Conservation (phyloP, 2,113 vertebrate species). For the Coregonus clupeaformis region DNA sequence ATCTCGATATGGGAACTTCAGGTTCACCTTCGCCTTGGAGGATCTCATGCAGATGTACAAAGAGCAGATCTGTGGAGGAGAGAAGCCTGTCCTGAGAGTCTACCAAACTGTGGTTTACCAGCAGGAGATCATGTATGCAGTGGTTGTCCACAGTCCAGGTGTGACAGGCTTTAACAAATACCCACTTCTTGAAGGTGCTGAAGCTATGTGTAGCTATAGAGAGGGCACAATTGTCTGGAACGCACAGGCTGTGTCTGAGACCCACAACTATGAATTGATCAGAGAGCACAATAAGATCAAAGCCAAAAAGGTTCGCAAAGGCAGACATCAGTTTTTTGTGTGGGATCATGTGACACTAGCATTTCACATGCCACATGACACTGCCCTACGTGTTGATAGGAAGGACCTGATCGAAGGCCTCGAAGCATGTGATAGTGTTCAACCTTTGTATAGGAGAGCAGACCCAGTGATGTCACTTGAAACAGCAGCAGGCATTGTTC, state of each 20-base stretch:
- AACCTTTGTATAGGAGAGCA: too few relatives aligned
- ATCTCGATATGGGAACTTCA: constrained; percentile 42
- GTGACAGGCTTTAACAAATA: constrained; percentile 4
- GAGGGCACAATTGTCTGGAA: constrained; percentile 31
- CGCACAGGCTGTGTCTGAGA: constrained; percentile 37
- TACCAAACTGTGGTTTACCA: constrained; percentile 29
- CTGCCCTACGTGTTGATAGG: neutral
- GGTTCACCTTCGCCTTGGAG: constrained; percentile 20
- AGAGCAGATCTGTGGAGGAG: constrained; percentile 32
- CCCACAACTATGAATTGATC: too few relatives aligned
- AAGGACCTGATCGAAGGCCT: constrained; percentile 5
- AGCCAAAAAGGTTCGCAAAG: too few relatives aligned
- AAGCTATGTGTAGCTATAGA: constrained; percentile 7
- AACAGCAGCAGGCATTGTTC: too few relatives aligned
- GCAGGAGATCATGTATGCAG: constrained; percentile 37
- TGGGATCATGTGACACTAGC: constrained; percentile 44
- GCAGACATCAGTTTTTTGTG: too few relatives aligned
- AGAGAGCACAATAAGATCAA: neutral
- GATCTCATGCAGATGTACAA: constrained; percentile 31
- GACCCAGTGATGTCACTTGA: too few relatives aligned
- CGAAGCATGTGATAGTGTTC: too few relatives aligned
- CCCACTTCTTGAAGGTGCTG: constrained; percentile 6
- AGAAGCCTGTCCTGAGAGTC: constrained; percentile 32
- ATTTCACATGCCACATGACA: constrained; percentile 24
- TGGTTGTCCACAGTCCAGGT: constrained; percentile 42